Evolutionary conservation across 1,140 invertebrate genomes (phyloP).

Genomic region (Caenorhabditis briggsae): DNA sequence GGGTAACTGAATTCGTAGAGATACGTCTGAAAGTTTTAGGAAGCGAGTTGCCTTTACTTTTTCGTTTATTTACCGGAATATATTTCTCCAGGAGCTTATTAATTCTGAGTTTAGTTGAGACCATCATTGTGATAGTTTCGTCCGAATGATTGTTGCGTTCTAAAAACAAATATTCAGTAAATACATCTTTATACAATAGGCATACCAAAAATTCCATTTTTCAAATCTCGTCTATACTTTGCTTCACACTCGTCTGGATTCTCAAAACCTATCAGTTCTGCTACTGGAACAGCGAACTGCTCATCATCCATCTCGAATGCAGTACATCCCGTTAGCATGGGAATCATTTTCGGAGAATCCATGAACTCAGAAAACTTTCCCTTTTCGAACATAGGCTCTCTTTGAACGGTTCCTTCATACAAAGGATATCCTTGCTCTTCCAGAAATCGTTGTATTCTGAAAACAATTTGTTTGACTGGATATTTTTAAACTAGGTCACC

Average conservation of each 20-base stretch:
- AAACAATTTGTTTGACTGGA: neutral
- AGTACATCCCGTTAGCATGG: slow-evolving; percentile 19
- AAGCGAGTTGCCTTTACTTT: too few relatives aligned
- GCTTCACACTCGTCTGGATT: neutral
- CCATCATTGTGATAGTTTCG: neutral
- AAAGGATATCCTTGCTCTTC: slow-evolving; percentile 26
- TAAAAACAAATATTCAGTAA: neutral
- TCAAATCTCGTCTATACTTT: slow-evolving; percentile 12
- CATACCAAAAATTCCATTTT: neutral
- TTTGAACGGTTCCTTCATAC: neutral
- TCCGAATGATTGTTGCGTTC: slow-evolving; percentile 6
- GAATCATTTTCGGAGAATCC: slow-evolving; percentile 30
- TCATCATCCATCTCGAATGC: neutral
- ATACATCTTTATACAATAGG: neutral
- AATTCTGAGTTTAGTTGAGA: neutral
- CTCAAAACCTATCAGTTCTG: neutral
- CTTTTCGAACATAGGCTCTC: neutral
- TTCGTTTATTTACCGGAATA: neutral
- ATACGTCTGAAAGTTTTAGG: slow-evolving; percentile 9
- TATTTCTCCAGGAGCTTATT: neutral
- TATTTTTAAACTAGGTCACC: neutral
- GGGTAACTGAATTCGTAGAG: slow-evolving; percentile 40
- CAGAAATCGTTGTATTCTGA: slow-evolving; percentile 23
- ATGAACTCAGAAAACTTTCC: neutral
- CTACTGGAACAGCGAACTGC: neutral